Percentiles rank a stretch among this genome's conserved stretches.
These are phyloP conservation scores for Augochlora pura DNA, from an alignment of 1,140 invertebrate genomes.

Conservation along the genomic window DNA sequence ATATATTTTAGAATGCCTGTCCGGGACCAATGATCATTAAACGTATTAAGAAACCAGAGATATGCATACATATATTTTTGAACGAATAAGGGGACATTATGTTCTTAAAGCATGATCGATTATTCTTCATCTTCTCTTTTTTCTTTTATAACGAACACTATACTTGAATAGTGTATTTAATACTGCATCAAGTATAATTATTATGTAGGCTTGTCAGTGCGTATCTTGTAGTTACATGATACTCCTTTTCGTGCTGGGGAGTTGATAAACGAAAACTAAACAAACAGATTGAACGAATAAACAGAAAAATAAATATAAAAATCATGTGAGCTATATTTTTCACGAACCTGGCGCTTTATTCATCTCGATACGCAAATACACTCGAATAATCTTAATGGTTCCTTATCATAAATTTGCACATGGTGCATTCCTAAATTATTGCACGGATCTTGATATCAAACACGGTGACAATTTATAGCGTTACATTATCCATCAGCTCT, in stretches of 20 bases:
- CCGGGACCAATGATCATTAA: constrained; percentile 70
- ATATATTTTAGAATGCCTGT: constrained; percentile 64
- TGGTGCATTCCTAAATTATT: constrained; percentile 16
- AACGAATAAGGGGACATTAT: constrained; percentile 33
- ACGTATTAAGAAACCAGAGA: constrained; percentile 57
- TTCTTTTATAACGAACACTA: constrained; percentile 63
- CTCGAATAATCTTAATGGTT: background rate
- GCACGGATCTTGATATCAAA: constrained; percentile 6
- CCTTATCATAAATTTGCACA: background rate
- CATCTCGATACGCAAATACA: background rate
- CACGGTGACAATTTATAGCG: background rate
- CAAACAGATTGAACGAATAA: constrained; percentile 34
- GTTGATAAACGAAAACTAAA: background rate
- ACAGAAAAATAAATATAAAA: background rate
- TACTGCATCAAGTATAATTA: constrained; percentile 55
- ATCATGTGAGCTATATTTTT: background rate
- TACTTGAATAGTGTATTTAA: constrained; percentile 69
- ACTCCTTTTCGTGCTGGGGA: background rate
- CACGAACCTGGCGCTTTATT: background rate
- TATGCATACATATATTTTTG: constrained; percentile 55
- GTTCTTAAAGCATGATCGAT: constrained; percentile 24
- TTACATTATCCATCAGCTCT: background rate
- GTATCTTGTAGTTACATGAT: constrained; percentile 25
- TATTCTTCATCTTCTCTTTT: constrained; percentile 16
- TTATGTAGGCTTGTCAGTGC: constrained; percentile 43